Conservation (phyloP, 1,140 invertebrate genomes). For the Capitella teleta region DNA sequence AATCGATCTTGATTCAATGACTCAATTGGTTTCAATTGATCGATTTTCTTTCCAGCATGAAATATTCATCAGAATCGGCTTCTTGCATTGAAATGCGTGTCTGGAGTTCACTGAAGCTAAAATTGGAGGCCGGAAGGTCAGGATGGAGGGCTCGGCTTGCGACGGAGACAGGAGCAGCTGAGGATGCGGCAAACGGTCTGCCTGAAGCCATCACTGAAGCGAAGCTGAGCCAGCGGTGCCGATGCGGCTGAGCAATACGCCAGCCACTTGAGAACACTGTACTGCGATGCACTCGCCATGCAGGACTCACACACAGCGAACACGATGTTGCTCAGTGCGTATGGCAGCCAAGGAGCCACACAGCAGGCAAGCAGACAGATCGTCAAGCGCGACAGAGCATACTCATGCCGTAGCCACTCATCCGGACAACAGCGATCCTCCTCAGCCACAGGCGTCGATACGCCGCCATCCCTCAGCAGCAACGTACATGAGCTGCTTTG, state of each 20-base stretch:
- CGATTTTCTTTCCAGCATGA: no score
- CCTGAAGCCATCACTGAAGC: not conserved
- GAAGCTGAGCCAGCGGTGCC: not conserved
- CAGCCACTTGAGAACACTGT: constrained; percentile 8
- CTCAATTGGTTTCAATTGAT: no score
- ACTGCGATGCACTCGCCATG: not conserved
- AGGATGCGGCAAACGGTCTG: not conserved
- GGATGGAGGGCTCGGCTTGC: no score
- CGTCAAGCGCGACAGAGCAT: not conserved
- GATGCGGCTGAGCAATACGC: constrained; percentile 6
- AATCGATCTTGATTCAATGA: no score
- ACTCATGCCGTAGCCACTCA: constrained; percentile 1
- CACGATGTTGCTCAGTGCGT: constrained; percentile 5
- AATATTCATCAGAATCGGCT: no score
- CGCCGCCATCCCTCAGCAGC: not conserved
- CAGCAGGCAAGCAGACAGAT: not conserved
- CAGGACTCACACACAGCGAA: constrained; percentile 7
- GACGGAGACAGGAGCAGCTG: no score
- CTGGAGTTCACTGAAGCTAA: no score
- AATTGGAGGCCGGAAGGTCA: no score
- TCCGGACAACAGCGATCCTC: not conserved
- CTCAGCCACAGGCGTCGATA: not conserved
- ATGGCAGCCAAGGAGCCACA: constrained; percentile 6
- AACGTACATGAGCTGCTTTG: not conserved
- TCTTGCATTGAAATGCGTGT: no score